Conservation (phyloP, 1,140 invertebrate species). For the silkworm (Bombyx mori) region DNA sequence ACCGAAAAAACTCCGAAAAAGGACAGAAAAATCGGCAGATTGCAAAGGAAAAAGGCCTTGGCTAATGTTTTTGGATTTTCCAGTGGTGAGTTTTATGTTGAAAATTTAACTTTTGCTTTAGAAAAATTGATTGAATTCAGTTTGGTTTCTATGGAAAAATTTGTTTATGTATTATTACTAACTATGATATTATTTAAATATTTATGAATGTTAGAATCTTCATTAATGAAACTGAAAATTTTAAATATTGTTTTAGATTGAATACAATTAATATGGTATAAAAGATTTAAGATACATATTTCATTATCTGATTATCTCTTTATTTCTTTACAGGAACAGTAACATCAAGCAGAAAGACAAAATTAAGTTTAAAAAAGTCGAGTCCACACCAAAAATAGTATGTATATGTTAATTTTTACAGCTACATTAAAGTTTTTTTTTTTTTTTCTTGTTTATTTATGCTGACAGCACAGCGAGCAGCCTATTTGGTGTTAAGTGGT, state of each 20-base stretch:
- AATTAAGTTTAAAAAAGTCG: conserved; percentile 1
- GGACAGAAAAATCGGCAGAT: conserved; percentile 8
- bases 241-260: too few species aligned
- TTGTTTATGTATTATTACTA: not conserved
- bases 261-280: too few species aligned
- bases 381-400: not conserved
- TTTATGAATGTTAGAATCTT: too few species aligned
- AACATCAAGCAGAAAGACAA: conserved; percentile 3
- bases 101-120: not conserved
- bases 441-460: too few species aligned
- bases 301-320: not conserved
- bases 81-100: conserved; percentile 25
- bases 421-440: too few species aligned
- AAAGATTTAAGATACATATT: not conserved
- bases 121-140: not conserved
- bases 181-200: too few species aligned
- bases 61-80: conserved; percentile 51
- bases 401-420: not conserved
- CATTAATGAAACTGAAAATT: too few species aligned
- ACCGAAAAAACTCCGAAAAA: conserved; percentile 2
- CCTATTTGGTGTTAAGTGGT: too few species aligned
- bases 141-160: not conserved
- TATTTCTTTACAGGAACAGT: conserved; percentile 3
- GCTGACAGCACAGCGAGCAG: too few species aligned
- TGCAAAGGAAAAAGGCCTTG: conserved; percentile 34